phyloP scores from a whole-genome alignment of 2,113 vertebrate genomes.

The Gobius niger region DNA sequence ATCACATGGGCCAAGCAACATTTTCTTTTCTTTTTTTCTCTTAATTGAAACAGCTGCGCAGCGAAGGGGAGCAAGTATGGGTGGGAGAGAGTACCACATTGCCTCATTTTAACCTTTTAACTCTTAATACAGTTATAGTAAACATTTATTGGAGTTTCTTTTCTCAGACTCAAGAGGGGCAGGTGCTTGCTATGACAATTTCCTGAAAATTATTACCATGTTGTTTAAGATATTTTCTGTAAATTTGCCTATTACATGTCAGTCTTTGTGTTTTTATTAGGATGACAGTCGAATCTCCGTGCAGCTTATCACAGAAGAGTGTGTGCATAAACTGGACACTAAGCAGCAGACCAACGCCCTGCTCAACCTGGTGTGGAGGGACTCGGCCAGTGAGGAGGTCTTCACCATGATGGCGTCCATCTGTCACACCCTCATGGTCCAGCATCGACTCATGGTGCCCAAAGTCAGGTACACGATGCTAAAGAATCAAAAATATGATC shows the following conservation, averaged over 20 bases:
- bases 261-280: slow-evolving; percentile 57
- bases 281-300: slow-evolving; percentile 86
- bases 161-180: too few relatives aligned
- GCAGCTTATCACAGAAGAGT: slow-evolving; percentile 89
- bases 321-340: slow-evolving; percentile 92
- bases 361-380: slow-evolving; percentile 93
- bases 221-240: background rate
- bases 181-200: too few relatives aligned
- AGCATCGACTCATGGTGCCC: slow-evolving; percentile 97
- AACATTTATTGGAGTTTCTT: too few relatives aligned
- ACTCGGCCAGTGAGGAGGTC: slow-evolving; percentile 92
- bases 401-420: slow-evolving; percentile 89
- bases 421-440: slow-evolving; percentile 97
- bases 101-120: too few relatives aligned
- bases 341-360: slow-evolving; percentile 94
- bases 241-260: background rate
- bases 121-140: too few relatives aligned
- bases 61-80: too few relatives aligned
- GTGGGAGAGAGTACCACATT: too few relatives aligned
- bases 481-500: background rate
- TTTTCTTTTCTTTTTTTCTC: too few relatives aligned
- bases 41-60: too few relatives aligned
- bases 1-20: too few relatives aligned
- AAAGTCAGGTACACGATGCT: slow-evolving; percentile 87
- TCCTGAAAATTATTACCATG: too few relatives aligned